A percentile compares a stretch with the other conserved stretches of the same genome.
Conservation (phyloP, 2,797 vertebrate species). For the Catamblyrhynchus diadema region DNA sequence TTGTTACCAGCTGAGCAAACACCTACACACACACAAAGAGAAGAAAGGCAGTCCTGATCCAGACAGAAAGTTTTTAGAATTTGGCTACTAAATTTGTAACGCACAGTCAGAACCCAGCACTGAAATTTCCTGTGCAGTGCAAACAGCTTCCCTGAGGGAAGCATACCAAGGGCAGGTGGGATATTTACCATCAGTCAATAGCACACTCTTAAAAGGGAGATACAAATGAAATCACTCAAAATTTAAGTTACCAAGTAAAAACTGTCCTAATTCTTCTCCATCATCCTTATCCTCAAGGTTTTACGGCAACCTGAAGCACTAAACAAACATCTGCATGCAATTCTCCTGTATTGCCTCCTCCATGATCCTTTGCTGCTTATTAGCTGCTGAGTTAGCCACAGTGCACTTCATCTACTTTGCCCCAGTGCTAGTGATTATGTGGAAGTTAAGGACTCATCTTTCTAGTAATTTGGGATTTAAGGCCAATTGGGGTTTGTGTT, state of each 20-base stretch:
- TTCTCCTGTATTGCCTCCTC: not conserved
- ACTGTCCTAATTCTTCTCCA: not conserved
- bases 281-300: not conserved
- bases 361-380: not conserved
- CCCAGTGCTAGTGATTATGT: fast-evolving
- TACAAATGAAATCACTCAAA: not conserved
- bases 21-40: not conserved
- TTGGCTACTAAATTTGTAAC: not conserved
- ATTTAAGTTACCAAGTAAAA: not conserved
- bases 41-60: not conserved
- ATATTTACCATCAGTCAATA: not conserved
- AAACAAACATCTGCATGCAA: not conserved
- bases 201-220: not conserved
- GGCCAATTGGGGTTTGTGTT: not conserved
- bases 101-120: not conserved
- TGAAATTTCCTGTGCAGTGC: not conserved
- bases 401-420: not conserved
- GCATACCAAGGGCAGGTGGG: not conserved
- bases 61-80: not conserved
- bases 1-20: not conserved
- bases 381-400: not conserved
- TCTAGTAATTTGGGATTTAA: not conserved
- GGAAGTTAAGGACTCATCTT: not conserved
- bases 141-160: not conserved
- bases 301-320: not conserved